These are phyloP conservation scores for Bothrops jararaca DNA, from an alignment of 2,113 vertebrate species.

Conservation along the genomic window DNA sequence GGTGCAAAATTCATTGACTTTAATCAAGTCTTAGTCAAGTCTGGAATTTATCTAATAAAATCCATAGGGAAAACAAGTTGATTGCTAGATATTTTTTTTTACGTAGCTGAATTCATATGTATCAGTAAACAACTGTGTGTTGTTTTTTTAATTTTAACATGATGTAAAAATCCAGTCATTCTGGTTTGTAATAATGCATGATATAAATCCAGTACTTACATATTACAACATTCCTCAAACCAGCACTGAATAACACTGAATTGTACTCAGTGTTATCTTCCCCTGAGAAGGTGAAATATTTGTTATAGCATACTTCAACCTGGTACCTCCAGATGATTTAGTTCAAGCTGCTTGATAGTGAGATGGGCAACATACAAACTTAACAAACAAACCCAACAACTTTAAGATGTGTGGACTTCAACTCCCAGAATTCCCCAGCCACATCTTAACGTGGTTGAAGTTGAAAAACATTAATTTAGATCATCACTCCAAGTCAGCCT, in stretches of 20 bases:
- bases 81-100: background rate
- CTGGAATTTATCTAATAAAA: background rate
- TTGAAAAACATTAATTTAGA: background rate
- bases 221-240: background rate
- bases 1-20: background rate
- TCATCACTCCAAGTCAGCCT: background rate
- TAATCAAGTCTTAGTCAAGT: background rate
- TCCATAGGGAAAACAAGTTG: background rate
- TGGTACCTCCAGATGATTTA: background rate
- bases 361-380: background rate
- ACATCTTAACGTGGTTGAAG: background rate
- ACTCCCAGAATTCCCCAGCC: background rate
- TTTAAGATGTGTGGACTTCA: background rate
- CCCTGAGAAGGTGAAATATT: conserved; percentile 41
- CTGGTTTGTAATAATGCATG: background rate
- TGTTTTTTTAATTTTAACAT: background rate
- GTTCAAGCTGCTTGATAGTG: background rate
- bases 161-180: background rate
- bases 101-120: background rate
- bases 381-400: background rate
- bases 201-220: background rate
- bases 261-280: conserved; percentile 31
- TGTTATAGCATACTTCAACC: background rate
- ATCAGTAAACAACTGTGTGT: background rate
- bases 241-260: background rate